Percentiles rank a stretch among this genome's conserved stretches.
Conservation (phyloP, 2,888 invertebrate species). For the Pseudococcus jackbeardsleyi region DNA sequence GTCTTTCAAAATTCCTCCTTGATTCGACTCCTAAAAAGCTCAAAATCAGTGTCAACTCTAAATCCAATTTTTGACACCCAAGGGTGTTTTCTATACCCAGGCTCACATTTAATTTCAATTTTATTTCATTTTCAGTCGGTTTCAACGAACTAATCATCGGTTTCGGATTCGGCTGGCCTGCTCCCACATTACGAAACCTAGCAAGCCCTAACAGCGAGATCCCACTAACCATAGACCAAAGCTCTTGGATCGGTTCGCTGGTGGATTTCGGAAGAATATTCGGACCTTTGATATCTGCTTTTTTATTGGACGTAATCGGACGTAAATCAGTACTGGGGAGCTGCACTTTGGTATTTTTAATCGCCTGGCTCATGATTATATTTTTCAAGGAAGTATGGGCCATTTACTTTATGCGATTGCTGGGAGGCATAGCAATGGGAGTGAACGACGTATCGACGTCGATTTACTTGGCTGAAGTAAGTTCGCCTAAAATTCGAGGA, state of each 20-base stretch:
- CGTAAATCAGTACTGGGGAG: background rate
- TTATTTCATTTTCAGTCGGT: slow-evolving; percentile 55
- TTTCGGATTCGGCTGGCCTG: slow-evolving; percentile 50
- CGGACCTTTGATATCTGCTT: slow-evolving; percentile 4
- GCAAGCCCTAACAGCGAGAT: background rate
- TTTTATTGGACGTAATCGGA: background rate
- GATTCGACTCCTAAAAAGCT: too few relatives aligned
- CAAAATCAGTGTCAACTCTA: too few relatives aligned
- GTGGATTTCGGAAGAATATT: slow-evolving; percentile 20
- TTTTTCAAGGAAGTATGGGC: slow-evolving; percentile 43
- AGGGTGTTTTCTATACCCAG: too few relatives aligned
- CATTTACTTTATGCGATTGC: slow-evolving; percentile 66
- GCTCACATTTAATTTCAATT: too few relatives aligned
- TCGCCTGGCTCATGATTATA: background rate
- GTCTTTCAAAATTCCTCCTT: too few relatives aligned
- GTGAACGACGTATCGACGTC: slow-evolving; percentile 67
- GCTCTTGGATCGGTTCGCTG: slow-evolving; percentile 52
- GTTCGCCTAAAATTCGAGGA: slow-evolving; percentile 66
- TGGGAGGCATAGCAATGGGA: slow-evolving; percentile 67
- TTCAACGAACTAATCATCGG: slow-evolving; percentile 46
- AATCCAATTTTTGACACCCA: too few relatives aligned
- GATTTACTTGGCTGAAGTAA: slow-evolving; percentile 67
- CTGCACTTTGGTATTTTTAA: slow-evolving; percentile 1
- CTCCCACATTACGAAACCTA: slow-evolving; percentile 15
- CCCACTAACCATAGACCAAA: slow-evolving; percentile 26